These are phyloP conservation scores for Clepsis dumicolana DNA, from an alignment of 2,888 invertebrate species.

Conservation along the genomic window DNA sequence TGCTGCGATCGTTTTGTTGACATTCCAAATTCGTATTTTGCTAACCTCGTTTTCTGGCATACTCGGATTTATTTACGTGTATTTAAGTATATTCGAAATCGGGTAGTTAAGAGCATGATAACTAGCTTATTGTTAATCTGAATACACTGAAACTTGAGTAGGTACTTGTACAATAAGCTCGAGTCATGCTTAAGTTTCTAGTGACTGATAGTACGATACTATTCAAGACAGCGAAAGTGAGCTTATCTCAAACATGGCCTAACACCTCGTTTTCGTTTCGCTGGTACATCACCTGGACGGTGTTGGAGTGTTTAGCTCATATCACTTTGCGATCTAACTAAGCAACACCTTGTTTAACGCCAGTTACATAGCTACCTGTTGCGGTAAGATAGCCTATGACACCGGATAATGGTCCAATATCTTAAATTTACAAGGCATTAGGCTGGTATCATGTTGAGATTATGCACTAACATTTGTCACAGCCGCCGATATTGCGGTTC, in stretches of 20 bases:
- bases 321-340: constrained; percentile 18
- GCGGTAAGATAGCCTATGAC: constrained; percentile 44
- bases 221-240: neutral
- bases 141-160: neutral
- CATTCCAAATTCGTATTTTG: constrained; percentile 40
- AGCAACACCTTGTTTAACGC: constrained; percentile 32
- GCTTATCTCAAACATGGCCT: neutral
- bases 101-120: neutral
- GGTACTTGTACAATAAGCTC: neutral
- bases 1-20: constrained; percentile 33
- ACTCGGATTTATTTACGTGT: neutral
- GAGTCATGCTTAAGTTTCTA: neutral
- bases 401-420: constrained; percentile 36
- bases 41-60: constrained; percentile 26
- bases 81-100: neutral
- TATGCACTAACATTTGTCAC: constrained; percentile 34
- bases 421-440: constrained; percentile 1
- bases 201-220: neutral
- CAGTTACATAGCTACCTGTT: constrained; percentile 41
- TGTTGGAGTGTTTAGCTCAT: neutral
- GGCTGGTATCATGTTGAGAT: constrained; percentile 8
- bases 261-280: neutral
- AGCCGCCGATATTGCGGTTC: constrained; percentile 14
- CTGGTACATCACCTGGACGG: neutral
- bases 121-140: constrained; percentile 9